These are phyloP conservation scores for Alsophila aescularia DNA, from an alignment of 2,888 invertebrate genomes.

Conservation along the genomic window DNA sequence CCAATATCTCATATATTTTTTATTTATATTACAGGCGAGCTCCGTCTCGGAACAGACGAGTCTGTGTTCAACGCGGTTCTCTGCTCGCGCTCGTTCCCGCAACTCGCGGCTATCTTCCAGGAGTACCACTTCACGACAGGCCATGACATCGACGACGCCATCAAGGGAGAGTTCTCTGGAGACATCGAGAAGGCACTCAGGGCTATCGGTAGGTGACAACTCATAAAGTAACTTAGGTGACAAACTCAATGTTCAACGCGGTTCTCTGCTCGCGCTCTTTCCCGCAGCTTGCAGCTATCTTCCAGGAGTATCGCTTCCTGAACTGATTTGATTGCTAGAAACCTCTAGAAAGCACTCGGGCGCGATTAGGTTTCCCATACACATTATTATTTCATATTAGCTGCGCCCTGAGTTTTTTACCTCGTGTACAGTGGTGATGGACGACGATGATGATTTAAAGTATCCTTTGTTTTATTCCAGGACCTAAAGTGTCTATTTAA, in stretches of 20 bases:
- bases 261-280: constrained; percentile 90
- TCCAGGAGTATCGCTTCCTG: constrained; percentile 89
- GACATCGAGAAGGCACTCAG: constrained; percentile 91
- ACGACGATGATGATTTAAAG: too few relatives aligned
- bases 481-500: too few relatives aligned
- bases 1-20: too few relatives aligned
- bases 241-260: constrained; percentile 93
- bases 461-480: too few relatives aligned
- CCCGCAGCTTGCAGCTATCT: constrained; percentile 80
- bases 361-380: too few relatives aligned
- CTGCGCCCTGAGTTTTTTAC: too few relatives aligned
- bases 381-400: too few relatives aligned
- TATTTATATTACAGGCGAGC: constrained; percentile 73
- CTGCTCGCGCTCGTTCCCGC: constrained; percentile 87
- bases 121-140: constrained; percentile 92
- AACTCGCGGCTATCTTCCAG: constrained; percentile 83
- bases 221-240: too few relatives aligned
- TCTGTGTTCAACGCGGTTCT: constrained; percentile 93
- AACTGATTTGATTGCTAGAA: too few relatives aligned
- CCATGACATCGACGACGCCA: constrained; percentile 90
- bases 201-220: constrained; percentile 84
- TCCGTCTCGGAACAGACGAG: constrained; percentile 92
- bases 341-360: too few relatives aligned
- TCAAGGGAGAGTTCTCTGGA: constrained; percentile 93
- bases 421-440: too few relatives aligned